Evolutionary conservation across 2,888 invertebrate species (phyloP), one percentile per base, ranked within the genome.

Genomic region (Sycophila texana): DNA sequence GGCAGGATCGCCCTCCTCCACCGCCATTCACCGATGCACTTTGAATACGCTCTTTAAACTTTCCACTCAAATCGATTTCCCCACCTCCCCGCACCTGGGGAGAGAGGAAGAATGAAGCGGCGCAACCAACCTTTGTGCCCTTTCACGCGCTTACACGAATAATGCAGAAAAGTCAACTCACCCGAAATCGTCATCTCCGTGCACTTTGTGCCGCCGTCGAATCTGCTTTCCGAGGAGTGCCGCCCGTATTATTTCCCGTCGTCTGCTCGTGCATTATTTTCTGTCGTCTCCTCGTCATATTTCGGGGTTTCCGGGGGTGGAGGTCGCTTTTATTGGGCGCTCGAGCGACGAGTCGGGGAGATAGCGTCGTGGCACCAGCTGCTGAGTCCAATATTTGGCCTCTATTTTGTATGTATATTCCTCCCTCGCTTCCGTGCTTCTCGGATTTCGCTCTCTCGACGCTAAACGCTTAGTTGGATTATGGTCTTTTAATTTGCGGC

Each of bases 41-140:
- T 70, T 80, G 80, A 77, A 77, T 80, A 74, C 63, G 39, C 74
- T 49, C 72, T 60, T 75, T 66, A 72, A 79, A 72, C 66, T 77
- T 77, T 76, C 76, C 80, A 80, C 70, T 70, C 55, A 74, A 77
- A 80, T 77, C 77, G 74, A 12, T 57, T 73, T 60, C 14, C 49
- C 12, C n/a, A n/a, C 26, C 55, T 7, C 55, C 39, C 14, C 2
- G 73, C 53, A 60, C 53, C 61, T 63, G 63, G 63, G 16, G 51
- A 39, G 39, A 39, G 39, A 39, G 39, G 39, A 39, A 39, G 39
- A 39, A 39, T 39, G 39, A 39, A 39, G 14, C 7, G 16, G 58
- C 74, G 58, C 67, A 20, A 60, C 58, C 67, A 58, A 74, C 60
- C 22, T 39, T 39, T 39, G 39, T 39, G 39, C 39, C 39, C 39